Base-by-base conservation (phyloP, 2,888 invertebrate genomes). In the Drosophila crucigera region DNA sequence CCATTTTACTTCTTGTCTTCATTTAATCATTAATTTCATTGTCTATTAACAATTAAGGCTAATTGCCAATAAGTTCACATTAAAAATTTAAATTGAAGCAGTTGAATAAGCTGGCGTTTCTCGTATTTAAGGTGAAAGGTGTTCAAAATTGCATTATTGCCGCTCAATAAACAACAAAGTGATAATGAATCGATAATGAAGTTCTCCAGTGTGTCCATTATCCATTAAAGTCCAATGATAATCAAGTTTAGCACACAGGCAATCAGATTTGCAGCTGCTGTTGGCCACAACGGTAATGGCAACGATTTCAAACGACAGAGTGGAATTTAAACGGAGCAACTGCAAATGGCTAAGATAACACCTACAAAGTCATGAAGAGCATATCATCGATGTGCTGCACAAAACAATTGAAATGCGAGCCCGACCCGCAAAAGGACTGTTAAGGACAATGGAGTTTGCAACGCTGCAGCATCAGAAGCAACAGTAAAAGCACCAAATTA, bases 391-490 rank as follows among this genome's bases (percentile, higher is more conserved):
- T 76, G 72, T 62, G 74, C 64, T 62, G 75, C 80, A 31, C 33
- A 69, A 85, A 88, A 86, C 85, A 86, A 86, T 90, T 90, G 83
- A 73, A 75, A 73, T 76, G 67, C 74, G 56, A 63, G 37, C 56
- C 61, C 64, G 59, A 65, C 67, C 63, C 69, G 66, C 58, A 30
- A n/a, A 61, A 66, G 65, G 64, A 75, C 64, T 52, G 47, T 58
- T 43, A 56, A 35, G 58, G 35, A 63, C 68, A 65, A 65, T 58
- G 41, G 69, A 52, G 43, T 56, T 33, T 14, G 53, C 35, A 35
- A 56, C 25, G 25, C 47, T 2, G 16, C 9, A 16, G 47, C 54
- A 47, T 50, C 30, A 72, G 31, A n/a, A 41, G 30, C 41, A 10
- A n/a, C 11, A 22, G 43, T 2, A 28, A 4, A 19, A 53, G 31